Percentiles rank a stretch among this genome's conserved stretches.
phyloP scores from a whole-genome alignment of 2,113 vertebrate species.

The Muntiacus muntjak region DNA sequence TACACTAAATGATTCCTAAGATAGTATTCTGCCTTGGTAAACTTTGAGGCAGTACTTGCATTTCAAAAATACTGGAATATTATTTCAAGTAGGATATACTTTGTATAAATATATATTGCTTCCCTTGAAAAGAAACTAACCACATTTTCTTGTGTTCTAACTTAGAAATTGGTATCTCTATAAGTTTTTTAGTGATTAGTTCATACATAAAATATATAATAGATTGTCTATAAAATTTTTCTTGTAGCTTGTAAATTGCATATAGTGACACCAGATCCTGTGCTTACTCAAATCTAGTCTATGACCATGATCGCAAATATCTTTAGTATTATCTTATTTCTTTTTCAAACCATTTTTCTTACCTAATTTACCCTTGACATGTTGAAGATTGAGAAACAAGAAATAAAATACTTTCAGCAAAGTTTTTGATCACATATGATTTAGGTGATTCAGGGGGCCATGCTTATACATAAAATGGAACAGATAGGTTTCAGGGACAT shows the following conservation, averaged over 20 bases:
- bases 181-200: neutral
- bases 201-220: neutral
- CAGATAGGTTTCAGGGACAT: neutral
- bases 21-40: neutral
- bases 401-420: neutral
- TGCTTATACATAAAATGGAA: neutral
- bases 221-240: neutral
- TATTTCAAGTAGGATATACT: neutral
- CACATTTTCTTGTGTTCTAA: neutral
- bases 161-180: neutral
- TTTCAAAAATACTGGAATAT: neutral
- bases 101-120: neutral
- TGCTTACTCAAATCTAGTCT: neutral
- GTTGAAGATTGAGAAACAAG: neutral
- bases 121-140: neutral
- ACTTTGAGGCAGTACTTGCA: neutral
- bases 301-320: neutral
- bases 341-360: neutral
- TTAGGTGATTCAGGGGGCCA: neutral
- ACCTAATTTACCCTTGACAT: neutral
- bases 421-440: neutral
- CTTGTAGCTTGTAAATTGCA: neutral
- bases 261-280: neutral
- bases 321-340: neutral
- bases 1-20: neutral